phyloP scores from a whole-genome alignment of 2,888 invertebrate genomes.

The Dioctria rufipes region DNA sequence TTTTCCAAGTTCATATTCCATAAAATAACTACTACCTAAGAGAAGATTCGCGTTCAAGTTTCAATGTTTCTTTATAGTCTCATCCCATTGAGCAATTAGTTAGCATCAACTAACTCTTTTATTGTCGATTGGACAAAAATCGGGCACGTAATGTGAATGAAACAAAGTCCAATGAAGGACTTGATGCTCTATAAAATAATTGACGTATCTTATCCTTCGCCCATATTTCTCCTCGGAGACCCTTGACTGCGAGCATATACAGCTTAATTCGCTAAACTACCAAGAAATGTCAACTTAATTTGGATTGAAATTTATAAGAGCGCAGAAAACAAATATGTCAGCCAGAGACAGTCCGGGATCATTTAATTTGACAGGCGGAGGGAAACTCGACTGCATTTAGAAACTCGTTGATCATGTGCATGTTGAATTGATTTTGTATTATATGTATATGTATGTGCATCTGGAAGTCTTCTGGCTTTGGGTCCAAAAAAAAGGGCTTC shows the following conservation, averaged over 20 bases:
- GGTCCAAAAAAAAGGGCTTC: slow-evolving; percentile 31
- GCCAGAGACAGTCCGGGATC: slow-evolving; percentile 62
- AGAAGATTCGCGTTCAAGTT: too few species aligned
- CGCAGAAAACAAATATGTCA: slow-evolving; percentile 63
- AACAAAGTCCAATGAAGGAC: slow-evolving; percentile 51
- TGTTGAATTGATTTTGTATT: background rate
- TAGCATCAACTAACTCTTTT: slow-evolving; percentile 13
- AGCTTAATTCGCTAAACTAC: slow-evolving; percentile 63
- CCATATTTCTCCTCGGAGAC: slow-evolving; percentile 61
- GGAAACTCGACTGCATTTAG: slow-evolving; percentile 34
- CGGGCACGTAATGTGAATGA: background rate
- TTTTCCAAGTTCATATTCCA: too few species aligned
- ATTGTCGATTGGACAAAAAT: slow-evolving; percentile 7
- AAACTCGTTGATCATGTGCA: slow-evolving; percentile 31
- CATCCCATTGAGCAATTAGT: background rate
- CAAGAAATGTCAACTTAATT: slow-evolving; percentile 63
- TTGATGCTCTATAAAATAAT: slow-evolving; percentile 63
- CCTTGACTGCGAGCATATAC: slow-evolving; percentile 58
- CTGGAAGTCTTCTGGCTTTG: slow-evolving; percentile 13
- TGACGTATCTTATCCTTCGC: slow-evolving; percentile 63
- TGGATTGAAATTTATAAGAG: slow-evolving; percentile 64
- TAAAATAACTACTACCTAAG: too few species aligned
- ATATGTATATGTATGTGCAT: slow-evolving; percentile 20
- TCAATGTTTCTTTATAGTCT: too few species aligned
- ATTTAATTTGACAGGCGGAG: slow-evolving; percentile 63